Base-by-base conservation (phyloP, 92 coral and sea anemone species). In the Actinostola sp. region DNA sequence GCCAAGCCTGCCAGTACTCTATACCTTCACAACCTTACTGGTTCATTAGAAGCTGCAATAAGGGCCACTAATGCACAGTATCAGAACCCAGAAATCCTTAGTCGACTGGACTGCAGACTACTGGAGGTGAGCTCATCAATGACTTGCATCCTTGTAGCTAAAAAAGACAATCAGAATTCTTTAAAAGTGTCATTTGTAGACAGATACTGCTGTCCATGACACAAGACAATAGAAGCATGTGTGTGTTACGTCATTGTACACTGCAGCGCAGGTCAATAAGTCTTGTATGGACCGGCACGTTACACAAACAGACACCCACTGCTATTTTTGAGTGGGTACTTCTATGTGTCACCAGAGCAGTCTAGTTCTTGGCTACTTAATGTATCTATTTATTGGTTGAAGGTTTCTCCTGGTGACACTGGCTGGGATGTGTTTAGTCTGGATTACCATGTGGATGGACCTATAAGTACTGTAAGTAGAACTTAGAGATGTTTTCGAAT, bases 381-480 rank as follows among this genome's bases (percentile, higher is more conserved):
- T 54, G 31, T 26, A 2, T 39, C 29, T 32, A 25, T 67, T 46
- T 44, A 48, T 13, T 28, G 34, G 11, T 63, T 76, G 15, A 35
- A 94, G 98, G 98, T 94, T 13, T 94, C 98, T 9, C 95, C 94
- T 14, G 98, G 98, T 49, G 98, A 94, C 66, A 85, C 93, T 53
- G 98, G 98, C 13, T 93, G 98, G 98, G 98, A 94, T 83, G 98
- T 94, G 67, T 94, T 94, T 42, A 92, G 98, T 73, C 69, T 94
- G 76, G 97, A 87, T 86, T 94, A 94, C 57, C 97, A 94, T 57
- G 98, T 94, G 39, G 98, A 91, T 66, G 98, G 98, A 4, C 98
- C 98, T 15, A 94, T 94, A 15, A 92, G 98, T 49, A 94, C 98
- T 26, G 98, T 94, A 71, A 88, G 97, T 82, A 46, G 9, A 14